A percentile compares a stretch with the other conserved stretches of the same genome.
These are phyloP conservation scores for Isurus oxyrinchus DNA, from an alignment of 2,113 vertebrate genomes.

Conservation along the genomic window DNA sequence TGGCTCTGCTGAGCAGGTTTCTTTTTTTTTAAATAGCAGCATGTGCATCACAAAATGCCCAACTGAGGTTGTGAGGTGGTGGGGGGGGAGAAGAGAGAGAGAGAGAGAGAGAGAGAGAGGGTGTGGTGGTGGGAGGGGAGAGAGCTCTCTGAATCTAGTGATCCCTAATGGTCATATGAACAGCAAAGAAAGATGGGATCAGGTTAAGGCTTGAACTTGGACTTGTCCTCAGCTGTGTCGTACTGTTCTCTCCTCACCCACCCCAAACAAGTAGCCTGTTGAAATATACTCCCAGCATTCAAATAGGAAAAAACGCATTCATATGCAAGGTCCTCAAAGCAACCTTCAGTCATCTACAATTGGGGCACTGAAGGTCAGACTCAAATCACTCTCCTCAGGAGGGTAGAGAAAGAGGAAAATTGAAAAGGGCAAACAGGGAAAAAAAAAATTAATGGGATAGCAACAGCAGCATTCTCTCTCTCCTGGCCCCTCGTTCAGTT, in stretches of 20 bases:
- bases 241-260: not conserved
- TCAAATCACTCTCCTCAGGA: not conserved
- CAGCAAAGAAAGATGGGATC: not conserved
- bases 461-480: not conserved
- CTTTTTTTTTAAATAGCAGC: not conserved
- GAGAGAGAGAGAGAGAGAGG: too few species aligned
- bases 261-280: not conserved
- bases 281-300: not conserved
- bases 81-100: too few species aligned
- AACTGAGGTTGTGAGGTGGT: not conserved
- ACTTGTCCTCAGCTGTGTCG: not conserved
- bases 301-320: not conserved
- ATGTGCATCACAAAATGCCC: not conserved
- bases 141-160: not conserved
- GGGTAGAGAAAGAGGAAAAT: not conserved
- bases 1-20: too few species aligned
- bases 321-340: not conserved
- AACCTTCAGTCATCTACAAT: not conserved
- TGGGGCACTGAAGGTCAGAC: not conserved
- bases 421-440: not conserved
- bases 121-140: too few species aligned
- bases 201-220: not conserved
- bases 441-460: not conserved
- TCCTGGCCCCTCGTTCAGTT: not conserved
- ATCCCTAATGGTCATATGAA: too few species aligned